A percentile compares a stretch with the other conserved stretches of the same genome.
Conservation (phyloP, 2,797 vertebrate species). For the Dendrocincla fuliginosa region DNA sequence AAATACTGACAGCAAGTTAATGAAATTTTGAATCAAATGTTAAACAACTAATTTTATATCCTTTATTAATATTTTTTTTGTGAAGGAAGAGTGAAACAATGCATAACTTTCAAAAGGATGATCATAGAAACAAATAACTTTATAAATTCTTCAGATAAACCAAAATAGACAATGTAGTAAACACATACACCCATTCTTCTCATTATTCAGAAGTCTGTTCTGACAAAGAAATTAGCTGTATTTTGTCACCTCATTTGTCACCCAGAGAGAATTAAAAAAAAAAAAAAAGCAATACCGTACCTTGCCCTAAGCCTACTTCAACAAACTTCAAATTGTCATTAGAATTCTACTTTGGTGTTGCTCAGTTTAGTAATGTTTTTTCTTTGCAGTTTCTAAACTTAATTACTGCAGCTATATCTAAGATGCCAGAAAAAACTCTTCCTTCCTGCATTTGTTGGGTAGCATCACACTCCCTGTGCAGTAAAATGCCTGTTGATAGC, state of each 20-base stretch:
- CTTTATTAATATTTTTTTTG: background rate
- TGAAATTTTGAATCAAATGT: background rate
- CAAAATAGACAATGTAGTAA: background rate
- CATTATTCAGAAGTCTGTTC: slow-evolving; percentile 20
- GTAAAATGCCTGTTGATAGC: background rate
- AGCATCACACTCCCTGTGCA: background rate
- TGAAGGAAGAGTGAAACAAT: background rate
- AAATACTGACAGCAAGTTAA: background rate
- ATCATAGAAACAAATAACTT: background rate
- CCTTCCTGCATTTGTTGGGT: background rate
- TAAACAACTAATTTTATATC: background rate
- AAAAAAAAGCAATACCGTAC: background rate
- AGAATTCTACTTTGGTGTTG: background rate
- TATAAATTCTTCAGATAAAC: background rate
- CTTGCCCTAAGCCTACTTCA: slow-evolving; percentile 46
- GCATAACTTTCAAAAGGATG: background rate
- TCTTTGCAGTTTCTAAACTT: background rate
- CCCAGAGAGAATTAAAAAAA: background rate
- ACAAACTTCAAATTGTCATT: slow-evolving; percentile 42
- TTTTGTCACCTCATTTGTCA: slow-evolving; percentile 65
- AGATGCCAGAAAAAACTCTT: background rate
- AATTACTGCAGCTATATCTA: slow-evolving; percentile 15
- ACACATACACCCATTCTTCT: background rate
- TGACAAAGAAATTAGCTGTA: slow-evolving; percentile 61
- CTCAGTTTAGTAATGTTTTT: slow-evolving; percentile 25